Evolutionary conservation across 2,113 vertebrate species (phyloP), one percentile per base, ranked within the genome.

Genomic region (Pseudonaja textilis): DNA sequence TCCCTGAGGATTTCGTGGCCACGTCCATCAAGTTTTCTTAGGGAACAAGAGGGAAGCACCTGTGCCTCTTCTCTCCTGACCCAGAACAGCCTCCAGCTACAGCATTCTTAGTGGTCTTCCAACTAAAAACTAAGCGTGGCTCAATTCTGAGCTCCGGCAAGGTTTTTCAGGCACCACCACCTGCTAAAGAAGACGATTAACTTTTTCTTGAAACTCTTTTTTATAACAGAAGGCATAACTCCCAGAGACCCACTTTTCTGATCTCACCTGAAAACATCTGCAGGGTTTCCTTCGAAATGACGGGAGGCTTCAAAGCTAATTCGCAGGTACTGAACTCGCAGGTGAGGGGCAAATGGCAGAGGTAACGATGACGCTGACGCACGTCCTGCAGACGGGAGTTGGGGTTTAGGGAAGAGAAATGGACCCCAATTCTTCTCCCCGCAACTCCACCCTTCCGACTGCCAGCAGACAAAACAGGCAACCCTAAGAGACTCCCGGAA

Each of bases 241-340:
- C 6, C 54, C 3, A 89, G 39, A 3, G 42, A 3, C 22, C 34
- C 0, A 16, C 34, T 81, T 9, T 81, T 8, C 34, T 22, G 34
- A 81, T 94, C 97, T 96, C 90, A 99, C 99, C 99, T 97, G 98
- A 98, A 92, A 99, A 99, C 90, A 98, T 97, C 96, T 98, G 98
- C 88, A 99, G 97, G 20, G 99, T 99, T 96, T 99, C 99, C 96
- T 98, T 98, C 54, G 99, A 99, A 95, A 99, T 96, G 85, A 98
- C 34, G 5, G 99, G 99, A 0, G 98, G 99, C 97, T 99, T 98
- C 93, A 99, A 97, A 90, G 98, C 98, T 87, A 99, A 96, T 95
- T 99, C 99, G 96, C 99, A 99, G 95, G 99, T 99, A 96, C 99
- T 99, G 97, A 99, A 99, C 97, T 99, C 99, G n/a, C 99, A 99